Conservation (phyloP, 2,888 invertebrate species). For the Spialia ferax region DNA sequence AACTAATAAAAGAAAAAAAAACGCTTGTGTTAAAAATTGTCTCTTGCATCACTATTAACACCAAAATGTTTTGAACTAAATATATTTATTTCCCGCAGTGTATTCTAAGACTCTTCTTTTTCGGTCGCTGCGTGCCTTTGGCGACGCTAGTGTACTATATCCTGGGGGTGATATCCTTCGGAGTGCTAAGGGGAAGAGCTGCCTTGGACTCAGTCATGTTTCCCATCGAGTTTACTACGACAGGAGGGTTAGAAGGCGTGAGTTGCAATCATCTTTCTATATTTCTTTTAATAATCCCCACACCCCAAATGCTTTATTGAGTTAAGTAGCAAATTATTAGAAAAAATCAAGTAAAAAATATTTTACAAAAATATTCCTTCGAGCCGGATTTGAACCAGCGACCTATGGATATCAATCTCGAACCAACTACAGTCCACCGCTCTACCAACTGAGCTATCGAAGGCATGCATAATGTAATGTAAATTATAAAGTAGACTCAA, state of each 20-base stretch:
- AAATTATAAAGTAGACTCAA: too few species aligned
- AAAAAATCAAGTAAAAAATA: too few species aligned
- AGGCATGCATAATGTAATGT: too few species aligned
- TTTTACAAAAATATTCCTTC: too few species aligned
- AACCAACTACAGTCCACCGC: slow-evolving; percentile 81
- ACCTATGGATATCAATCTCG: slow-evolving; percentile 82
- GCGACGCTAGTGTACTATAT: slow-evolving; percentile 84
- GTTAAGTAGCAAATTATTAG: too few species aligned
- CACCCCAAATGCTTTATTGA: too few species aligned
- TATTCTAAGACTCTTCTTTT: slow-evolving; percentile 67
- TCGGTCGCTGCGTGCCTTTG: slow-evolving; percentile 67
- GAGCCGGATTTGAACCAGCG: slow-evolving; percentile 88
- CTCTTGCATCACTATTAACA: too few species aligned
- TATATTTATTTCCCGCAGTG: slow-evolving; percentile 24
- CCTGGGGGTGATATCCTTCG: slow-evolving; percentile 87
- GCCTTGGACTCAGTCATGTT: slow-evolving; percentile 87
- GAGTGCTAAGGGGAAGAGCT: slow-evolving; percentile 81
- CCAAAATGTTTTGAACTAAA: neutral
- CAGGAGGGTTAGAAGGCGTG: slow-evolving; percentile 88
- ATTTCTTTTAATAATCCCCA: too few species aligned
- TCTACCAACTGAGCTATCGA: slow-evolving; percentile 87
- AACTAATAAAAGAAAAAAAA: too few species aligned
- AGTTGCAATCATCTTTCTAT: slow-evolving; percentile 46
- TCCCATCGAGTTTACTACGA: slow-evolving; percentile 90
- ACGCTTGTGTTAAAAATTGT: too few species aligned